Evolutionary conservation across 2,113 vertebrate genomes (phyloP), one percentile per base, ranked within the genome.

Genomic region (Micronycteris hirsuta): DNA sequence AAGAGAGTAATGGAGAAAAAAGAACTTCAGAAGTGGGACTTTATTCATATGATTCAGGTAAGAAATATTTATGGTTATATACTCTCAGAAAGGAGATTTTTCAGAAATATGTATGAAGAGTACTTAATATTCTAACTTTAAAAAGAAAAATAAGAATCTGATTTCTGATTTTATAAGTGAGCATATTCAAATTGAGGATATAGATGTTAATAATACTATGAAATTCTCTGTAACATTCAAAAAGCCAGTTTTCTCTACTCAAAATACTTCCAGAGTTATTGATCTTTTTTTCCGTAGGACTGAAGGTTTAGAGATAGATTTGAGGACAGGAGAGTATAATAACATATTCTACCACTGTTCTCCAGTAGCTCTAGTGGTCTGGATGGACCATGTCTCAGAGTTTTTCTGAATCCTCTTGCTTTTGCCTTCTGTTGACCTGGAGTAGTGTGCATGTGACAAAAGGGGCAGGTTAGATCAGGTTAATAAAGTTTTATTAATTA

Each of bases 41-140:
- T 99, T 95, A 99, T 99, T 98, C 99, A 99, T 98, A 99, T 99
- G 99, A 98, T 99, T 97, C 99, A 99, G 99, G 99, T 99, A 98
- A 98, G 96, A 96, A 84, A 76, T 96, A 81, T 97, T 91, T 90
- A 93, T 93, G 95, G 38, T 49, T 92, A 91, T 86, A 78, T 71
- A 38, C 24, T 91, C 58, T 96, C 95, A 97, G 84, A 94, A 94
- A 74, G 36, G 5, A 88, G 7, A 54, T 76, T 96, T 68, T 96
- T 86, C n/a, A 93, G 5, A 84, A 74, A 76, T 74, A 89, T 73
- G 0, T 82, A n/a, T 89, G 43, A 71, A 58, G 47, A 74, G 63
- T 78, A 1, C 6, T 47, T 31, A 20, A 26, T 83, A 41, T 49
- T 96, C 31, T 80, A 80, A 83, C 11, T 83, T 93, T 36, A 45